Conservation (phyloP, 1,140 invertebrate genomes). For the Dendrolimus kikuchii region DNA sequence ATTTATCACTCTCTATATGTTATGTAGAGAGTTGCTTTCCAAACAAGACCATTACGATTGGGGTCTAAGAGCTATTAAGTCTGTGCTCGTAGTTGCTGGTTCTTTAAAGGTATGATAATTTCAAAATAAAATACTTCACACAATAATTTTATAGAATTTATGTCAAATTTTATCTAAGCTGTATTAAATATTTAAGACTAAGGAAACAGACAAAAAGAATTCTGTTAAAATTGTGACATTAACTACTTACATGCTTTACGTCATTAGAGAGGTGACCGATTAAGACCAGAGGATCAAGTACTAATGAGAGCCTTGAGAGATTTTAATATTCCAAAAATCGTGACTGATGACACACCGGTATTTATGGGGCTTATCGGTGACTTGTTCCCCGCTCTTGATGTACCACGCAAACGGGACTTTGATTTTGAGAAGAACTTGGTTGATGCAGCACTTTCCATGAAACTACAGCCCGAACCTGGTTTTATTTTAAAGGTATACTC, state of each 20-base stretch:
- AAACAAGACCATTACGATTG: slow-evolving; percentile 97
- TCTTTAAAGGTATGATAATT: slow-evolving; percentile 75
- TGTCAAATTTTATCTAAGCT: no score
- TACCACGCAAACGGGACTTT: slow-evolving; percentile 85
- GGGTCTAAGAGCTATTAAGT: slow-evolving; percentile 94
- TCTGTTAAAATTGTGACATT: no score
- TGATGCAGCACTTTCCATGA: slow-evolving; percentile 85
- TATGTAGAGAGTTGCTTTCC: slow-evolving; percentile 90
- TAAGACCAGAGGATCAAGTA: slow-evolving; percentile 83
- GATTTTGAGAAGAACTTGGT: slow-evolving; percentile 89
- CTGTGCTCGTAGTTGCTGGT: slow-evolving; percentile 92
- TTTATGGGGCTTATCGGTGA: slow-evolving; percentile 95
- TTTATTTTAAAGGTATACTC: slow-evolving; percentile 83
- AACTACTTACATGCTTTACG: not conserved
- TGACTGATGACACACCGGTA: slow-evolving; percentile 90
- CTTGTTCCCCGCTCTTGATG: slow-evolving; percentile 91
- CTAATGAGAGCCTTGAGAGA: slow-evolving; percentile 90
- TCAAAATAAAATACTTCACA: not conserved
- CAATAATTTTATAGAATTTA: no score
- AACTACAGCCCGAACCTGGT: slow-evolving; percentile 92
- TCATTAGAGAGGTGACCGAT: slow-evolving; percentile 75
- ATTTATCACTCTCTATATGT: slow-evolving; percentile 91
- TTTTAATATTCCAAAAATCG: slow-evolving; percentile 95
- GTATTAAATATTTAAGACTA: not conserved
- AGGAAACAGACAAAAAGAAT: not conserved